A percentile compares a stretch with the other conserved stretches of the same genome.
These are phyloP conservation scores for Drosophila conformis DNA, from an alignment of 2,888 invertebrate species.

Conservation along the genomic window DNA sequence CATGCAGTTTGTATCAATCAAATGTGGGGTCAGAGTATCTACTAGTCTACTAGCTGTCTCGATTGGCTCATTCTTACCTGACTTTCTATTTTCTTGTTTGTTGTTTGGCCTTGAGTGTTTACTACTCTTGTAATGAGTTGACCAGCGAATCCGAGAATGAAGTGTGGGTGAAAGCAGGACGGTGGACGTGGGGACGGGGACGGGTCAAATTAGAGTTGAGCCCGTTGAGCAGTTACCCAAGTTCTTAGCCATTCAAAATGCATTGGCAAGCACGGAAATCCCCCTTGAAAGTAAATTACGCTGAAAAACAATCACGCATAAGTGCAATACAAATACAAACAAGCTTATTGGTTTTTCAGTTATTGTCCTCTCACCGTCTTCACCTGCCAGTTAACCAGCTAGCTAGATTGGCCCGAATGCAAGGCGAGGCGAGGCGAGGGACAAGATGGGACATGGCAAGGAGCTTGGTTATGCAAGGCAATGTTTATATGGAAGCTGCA, in stretches of 20 bases:
- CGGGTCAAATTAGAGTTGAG: slow-evolving; percentile 11
- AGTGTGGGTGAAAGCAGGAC: neutral
- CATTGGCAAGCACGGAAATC: slow-evolving; percentile 40
- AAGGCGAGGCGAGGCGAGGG: neutral
- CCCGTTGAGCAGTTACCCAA: slow-evolving; percentile 40
- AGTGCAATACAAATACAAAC: slow-evolving; percentile 67
- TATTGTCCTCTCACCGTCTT: slow-evolving; percentile 31
- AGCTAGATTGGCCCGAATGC: slow-evolving; percentile 1
- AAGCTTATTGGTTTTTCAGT: slow-evolving; percentile 63
- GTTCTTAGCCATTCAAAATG: slow-evolving; percentile 38
- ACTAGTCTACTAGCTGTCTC: neutral
- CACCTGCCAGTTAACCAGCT: slow-evolving; percentile 30
- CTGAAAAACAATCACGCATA: slow-evolving; percentile 66
- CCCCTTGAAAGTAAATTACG: slow-evolving; percentile 61
- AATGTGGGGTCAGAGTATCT: neutral
- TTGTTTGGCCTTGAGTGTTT: slow-evolving; percentile 1
- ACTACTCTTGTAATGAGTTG: slow-evolving; percentile 14
- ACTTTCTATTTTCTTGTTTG: neutral
- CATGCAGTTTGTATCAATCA: too few relatives aligned
- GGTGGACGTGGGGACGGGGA: rapidly evolving
- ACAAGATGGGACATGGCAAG: neutral
- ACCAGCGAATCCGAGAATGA: slow-evolving; percentile 1
- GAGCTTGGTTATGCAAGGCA: slow-evolving; percentile 12
- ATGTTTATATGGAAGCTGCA: slow-evolving; percentile 30
- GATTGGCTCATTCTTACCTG: neutral